phyloP scores from a whole-genome alignment of 2,113 vertebrate genomes.

The Clarias macrocephalus region DNA sequence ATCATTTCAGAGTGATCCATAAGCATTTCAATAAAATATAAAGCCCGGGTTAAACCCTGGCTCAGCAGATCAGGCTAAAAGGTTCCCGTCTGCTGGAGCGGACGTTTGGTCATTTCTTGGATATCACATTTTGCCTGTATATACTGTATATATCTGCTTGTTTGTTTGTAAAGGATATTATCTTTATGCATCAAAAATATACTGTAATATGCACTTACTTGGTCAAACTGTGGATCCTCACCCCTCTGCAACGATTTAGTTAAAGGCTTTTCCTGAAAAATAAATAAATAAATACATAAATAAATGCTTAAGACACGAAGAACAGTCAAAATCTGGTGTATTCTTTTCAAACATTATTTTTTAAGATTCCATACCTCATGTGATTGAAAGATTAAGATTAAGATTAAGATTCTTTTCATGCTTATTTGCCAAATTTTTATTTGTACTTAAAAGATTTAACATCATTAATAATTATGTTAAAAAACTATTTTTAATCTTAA shows the following conservation, averaged over 20 bases:
- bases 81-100: constrained; percentile 16
- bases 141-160: not conserved
- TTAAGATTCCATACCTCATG: not conserved
- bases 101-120: constrained; percentile 20
- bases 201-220: constrained; percentile 65
- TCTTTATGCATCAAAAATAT: not conserved
- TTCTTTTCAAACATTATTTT: not conserved
- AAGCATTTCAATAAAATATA: constrained; percentile 40
- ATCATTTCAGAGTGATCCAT: constrained; percentile 21
- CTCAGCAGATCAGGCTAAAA: constrained; percentile 24
- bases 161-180: not conserved
- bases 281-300: not conserved
- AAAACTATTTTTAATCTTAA: no score
- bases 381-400: not conserved
- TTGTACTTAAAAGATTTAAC: no score
- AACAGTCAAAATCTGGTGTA: not conserved
- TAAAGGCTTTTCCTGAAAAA: constrained; percentile 89
- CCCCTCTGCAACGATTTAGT: constrained; percentile 95
- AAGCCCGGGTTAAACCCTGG: constrained; percentile 28
- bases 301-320: not conserved
- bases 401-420: not conserved
- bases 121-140: not conserved
- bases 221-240: constrained; percentile 97
- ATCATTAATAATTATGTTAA: no score
- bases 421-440: not conserved